Evolutionary conservation across 1,140 invertebrate genomes (phyloP), one percentile per base, ranked within the genome.

Genomic region (Ptiloglossa arizonensis): DNA sequence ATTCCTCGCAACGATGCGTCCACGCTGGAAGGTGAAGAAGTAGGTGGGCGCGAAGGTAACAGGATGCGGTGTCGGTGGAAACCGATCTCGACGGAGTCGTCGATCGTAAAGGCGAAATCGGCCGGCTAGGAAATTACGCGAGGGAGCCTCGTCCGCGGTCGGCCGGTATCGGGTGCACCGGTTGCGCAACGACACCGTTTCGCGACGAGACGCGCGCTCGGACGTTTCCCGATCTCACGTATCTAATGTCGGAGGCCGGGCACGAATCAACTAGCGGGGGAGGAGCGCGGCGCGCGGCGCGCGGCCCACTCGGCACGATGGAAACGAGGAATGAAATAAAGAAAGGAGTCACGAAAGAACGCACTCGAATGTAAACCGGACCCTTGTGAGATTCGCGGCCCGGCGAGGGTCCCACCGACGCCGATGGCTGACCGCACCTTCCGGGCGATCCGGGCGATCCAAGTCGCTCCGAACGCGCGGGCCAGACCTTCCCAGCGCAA

Each of bases 351-450:
- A 83, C 80, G 80, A 88, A 87, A 85, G 84, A 88, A 87, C 84
- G 80, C 85, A 88, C 88, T 89, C 79, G 83, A 91, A 90, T 91
- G 92, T 93, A 92, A 92, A 90, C 91, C 89, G 91, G 91, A 86
- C 91, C 91, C 91, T 90, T 93, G 92, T 93, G 92, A 92, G 92
- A 93, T 92, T 93, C 85, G 90, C 89, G 86, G 80, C 81, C 86
- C 88, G 73, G 50, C 80, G 75, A 69, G 89, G 89, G 89, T 93
- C 92, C 90, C 92, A 92, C 91, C 91, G 82, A 87, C 87, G 87
- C 90, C 86, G 86, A 89, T 84, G 85, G 82, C 87, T 90, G 87
- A 93, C 92, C 92, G 89, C 92, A 92, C 87, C 91, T 92, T 92
- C 91, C 91, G 91, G 90, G 86, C 91, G 78, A 88, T 87, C 83